Conservation (phyloP, 2,113 vertebrate genomes). For the Bujurquina vittata region DNA sequence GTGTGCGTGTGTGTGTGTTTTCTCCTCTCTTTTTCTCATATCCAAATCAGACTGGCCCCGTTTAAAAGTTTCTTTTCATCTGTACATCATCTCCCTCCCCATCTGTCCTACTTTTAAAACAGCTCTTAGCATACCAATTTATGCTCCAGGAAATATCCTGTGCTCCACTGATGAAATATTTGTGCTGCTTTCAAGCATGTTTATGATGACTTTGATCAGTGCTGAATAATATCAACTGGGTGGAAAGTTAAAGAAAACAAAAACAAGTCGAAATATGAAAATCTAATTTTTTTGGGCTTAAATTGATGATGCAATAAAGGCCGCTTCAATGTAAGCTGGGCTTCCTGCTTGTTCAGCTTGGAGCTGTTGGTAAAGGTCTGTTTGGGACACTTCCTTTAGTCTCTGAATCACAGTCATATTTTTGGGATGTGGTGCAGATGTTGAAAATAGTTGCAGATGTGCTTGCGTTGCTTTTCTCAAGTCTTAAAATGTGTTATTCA, state of each 20-base stretch:
- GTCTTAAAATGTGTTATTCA: not conserved
- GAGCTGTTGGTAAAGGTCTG: constrained; percentile 42
- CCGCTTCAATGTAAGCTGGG: constrained; percentile 31
- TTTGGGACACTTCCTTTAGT: constrained; percentile 48
- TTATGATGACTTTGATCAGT: constrained; percentile 28
- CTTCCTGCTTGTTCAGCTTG: constrained; percentile 8
- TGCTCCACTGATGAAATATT: constrained; percentile 42
- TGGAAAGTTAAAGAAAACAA: constrained; percentile 7
- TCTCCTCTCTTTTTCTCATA: not conserved
- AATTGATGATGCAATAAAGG: constrained; percentile 51
- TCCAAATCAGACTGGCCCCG: not conserved
- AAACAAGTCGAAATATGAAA: constrained; percentile 18
- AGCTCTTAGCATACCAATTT: constrained; percentile 15
- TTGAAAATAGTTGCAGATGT: constrained; percentile 58
- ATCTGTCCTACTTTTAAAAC: constrained; percentile 18
- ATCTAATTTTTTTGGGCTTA: not conserved
- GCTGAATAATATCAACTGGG: not conserved
- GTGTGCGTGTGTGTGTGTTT: not conserved
- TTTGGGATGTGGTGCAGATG: constrained; percentile 65
- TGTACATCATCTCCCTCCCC: constrained; percentile 1
- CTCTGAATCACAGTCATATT: constrained; percentile 59
- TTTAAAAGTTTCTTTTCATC: constrained; percentile 16
- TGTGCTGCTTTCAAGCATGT: constrained; percentile 16
- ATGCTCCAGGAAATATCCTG: constrained; percentile 26
- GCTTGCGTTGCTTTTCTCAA: constrained; percentile 30